Evolutionary conservation across 2,888 invertebrate species (phyloP).

Genomic region (Pyrocoelia pectoralis): DNA sequence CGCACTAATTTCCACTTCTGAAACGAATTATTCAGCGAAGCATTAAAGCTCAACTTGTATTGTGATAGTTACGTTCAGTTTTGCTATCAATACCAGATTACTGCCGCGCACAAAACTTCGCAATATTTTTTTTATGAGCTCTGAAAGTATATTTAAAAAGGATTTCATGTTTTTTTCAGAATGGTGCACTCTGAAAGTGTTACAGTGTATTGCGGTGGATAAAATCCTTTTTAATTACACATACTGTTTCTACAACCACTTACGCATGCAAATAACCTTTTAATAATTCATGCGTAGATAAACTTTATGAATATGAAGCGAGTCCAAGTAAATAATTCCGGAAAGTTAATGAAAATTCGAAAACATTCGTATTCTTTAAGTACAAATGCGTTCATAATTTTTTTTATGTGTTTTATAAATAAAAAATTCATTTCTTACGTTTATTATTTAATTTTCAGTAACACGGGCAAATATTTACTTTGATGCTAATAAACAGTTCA

Average conservation of each 20-base stretch:
- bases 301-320: conserved; percentile 1
- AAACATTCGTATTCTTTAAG: not conserved
- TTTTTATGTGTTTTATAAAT: too few relatives aligned
- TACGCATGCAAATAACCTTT: not conserved
- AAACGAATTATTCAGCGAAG: conserved; percentile 1
- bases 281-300: conserved; percentile 1
- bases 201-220: not conserved
- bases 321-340: not conserved
- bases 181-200: not conserved
- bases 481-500: too few relatives aligned
- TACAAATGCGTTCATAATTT: too few relatives aligned
- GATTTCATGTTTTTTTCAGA: not conserved
- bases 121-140: not conserved
- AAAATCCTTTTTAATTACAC: not conserved
- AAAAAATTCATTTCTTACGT: too few relatives aligned
- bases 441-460: too few relatives aligned
- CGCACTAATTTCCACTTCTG: not conserved
- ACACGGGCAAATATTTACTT: too few relatives aligned
- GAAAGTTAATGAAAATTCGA: not conserved
- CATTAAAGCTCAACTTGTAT: not conserved
- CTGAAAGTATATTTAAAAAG: too few relatives aligned
- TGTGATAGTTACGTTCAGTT: conserved; percentile 1
- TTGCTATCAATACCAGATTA: conserved; percentile 1
- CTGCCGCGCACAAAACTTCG: not conserved
- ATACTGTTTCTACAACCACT: conserved; percentile 1